A percentile compares a stretch with the other conserved stretches of the same genome.
phyloP scores from a whole-genome alignment of 2,888 invertebrate genomes.

The Strigamia maritima region DNA sequence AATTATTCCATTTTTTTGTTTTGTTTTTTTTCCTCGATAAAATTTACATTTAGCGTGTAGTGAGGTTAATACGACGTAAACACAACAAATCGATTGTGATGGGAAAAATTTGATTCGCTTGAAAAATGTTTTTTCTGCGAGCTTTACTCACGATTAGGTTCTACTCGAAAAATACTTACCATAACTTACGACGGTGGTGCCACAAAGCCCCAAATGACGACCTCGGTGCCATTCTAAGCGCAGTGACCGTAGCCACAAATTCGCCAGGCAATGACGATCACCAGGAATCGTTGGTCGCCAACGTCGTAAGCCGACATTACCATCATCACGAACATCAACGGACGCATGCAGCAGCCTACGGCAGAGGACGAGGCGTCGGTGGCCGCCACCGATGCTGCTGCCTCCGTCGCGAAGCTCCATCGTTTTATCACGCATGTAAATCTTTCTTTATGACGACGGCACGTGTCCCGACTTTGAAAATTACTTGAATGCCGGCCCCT shows the following conservation, averaged over 20 bases:
- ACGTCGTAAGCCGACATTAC: slow-evolving; percentile 17
- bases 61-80: not conserved
- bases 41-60: not conserved
- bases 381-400: slow-evolving; percentile 29
- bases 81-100: not conserved
- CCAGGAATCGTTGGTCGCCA: slow-evolving; percentile 31
- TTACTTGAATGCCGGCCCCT: slow-evolving; percentile 31
- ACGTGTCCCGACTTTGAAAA: slow-evolving; percentile 40
- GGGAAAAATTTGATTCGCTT: not conserved
- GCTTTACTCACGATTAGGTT: slow-evolving; percentile 8
- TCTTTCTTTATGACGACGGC: slow-evolving; percentile 40
- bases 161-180: slow-evolving; percentile 33
- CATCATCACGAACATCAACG: slow-evolving; percentile 1
- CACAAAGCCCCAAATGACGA: slow-evolving; percentile 39
- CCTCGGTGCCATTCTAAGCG: not conserved
- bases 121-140: not conserved
- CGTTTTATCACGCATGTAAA: slow-evolving; percentile 40
- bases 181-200: slow-evolving; percentile 39
- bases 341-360: not conserved
- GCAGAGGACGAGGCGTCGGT: not conserved
- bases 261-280: slow-evolving; percentile 35
- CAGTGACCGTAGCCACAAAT: slow-evolving; percentile 39
- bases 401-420: slow-evolving; percentile 22
- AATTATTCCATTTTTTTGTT: not conserved
- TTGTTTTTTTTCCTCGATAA: not conserved